phyloP scores from a whole-genome alignment of 2,888 invertebrate genomes.

The Smittia aterrima region DNA sequence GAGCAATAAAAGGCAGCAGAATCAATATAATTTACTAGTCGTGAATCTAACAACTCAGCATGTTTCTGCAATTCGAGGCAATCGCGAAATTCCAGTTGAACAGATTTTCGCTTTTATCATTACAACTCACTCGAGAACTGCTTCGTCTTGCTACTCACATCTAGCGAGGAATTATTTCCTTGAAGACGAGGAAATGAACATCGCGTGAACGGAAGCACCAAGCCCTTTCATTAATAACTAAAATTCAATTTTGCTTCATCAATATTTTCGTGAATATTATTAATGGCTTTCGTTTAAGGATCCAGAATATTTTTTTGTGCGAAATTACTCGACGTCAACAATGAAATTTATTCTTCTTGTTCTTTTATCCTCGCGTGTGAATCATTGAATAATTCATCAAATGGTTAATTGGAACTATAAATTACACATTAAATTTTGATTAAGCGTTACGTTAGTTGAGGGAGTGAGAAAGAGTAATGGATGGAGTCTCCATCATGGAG shows the following conservation, averaged over 20 bases:
- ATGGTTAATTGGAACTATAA: too few species aligned
- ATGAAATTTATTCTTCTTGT: too few species aligned
- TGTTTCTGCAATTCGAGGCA: background rate
- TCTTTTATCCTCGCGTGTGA: too few species aligned
- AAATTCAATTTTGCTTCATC: constrained; percentile 23
- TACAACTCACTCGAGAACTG: background rate
- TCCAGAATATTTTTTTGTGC: too few species aligned
- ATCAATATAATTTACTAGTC: background rate
- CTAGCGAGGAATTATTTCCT: background rate
- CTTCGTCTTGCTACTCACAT: background rate
- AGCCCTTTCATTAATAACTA: constrained; percentile 28
- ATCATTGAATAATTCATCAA: too few species aligned
- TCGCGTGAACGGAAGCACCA: background rate
- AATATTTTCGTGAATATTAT: constrained; percentile 14
- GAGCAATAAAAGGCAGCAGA: background rate
- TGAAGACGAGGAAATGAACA: background rate
- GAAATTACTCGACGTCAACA: too few species aligned
- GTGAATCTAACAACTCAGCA: background rate
- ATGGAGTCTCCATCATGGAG: too few species aligned
- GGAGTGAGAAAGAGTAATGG: too few species aligned
- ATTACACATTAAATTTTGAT: too few species aligned
- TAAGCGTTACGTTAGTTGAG: too few species aligned
- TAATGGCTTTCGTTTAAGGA: background rate
- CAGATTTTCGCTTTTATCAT: too few species aligned
- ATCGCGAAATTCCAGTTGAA: background rate